Evolutionary conservation across 2,888 invertebrate species (phyloP).

Genomic region (Pristionchus entomophagus): DNA sequence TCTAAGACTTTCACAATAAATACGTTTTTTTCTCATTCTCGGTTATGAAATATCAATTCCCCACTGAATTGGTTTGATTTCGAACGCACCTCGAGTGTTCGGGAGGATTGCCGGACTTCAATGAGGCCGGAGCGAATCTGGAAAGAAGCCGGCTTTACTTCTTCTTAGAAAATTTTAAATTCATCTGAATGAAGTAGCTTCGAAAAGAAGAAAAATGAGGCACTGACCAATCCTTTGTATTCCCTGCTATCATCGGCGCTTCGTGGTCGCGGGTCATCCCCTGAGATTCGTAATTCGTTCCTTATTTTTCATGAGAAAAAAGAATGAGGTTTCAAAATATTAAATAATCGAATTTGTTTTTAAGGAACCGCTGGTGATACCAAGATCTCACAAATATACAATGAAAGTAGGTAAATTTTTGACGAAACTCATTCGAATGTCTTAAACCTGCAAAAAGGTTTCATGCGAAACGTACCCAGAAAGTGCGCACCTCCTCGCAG

Average conservation of each 20-base stretch:
- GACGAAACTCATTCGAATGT: not conserved
- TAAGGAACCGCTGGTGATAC: too few relatives aligned
- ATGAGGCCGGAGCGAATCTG: slow-evolving; percentile 9
- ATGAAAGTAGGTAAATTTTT: not conserved
- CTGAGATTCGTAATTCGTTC: not conserved
- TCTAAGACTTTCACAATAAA: too few relatives aligned
- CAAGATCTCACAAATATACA: not conserved
- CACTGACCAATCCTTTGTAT: slow-evolving; percentile 8
- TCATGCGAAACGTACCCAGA: not conserved
- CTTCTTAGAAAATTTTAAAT: too few relatives aligned
- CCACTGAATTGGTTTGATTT: not conserved
- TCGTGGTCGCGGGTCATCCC: not conserved
- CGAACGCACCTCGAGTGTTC: not conserved
- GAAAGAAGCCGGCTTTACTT: not conserved
- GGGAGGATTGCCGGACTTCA: not conserved
- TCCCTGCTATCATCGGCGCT: not conserved
- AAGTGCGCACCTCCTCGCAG: not conserved
- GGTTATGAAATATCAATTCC: too few relatives aligned
- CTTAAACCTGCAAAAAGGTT: too few relatives aligned
- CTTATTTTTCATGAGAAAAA: not conserved
- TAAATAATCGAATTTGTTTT: not conserved
- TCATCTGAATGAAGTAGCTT: too few relatives aligned
- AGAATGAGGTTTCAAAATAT: not conserved
- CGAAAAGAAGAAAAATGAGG: too few relatives aligned
- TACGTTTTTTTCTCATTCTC: too few relatives aligned